phyloP scores from a whole-genome alignment of 2,888 invertebrate species.

The Chloromyia formosa region DNA sequence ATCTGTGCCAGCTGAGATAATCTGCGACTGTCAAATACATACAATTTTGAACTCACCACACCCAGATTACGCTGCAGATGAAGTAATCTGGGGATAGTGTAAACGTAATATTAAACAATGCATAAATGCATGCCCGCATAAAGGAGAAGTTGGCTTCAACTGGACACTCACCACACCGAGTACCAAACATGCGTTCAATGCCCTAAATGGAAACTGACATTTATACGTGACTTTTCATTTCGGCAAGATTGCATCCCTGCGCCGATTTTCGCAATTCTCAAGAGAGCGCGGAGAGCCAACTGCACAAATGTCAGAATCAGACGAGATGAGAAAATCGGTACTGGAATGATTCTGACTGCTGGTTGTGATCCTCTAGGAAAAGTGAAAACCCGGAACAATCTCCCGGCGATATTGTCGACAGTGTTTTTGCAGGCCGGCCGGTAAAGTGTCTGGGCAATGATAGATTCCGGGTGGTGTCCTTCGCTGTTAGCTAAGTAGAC shows the following conservation, averaged over 20 bases:
- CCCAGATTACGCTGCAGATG: too few relatives aligned
- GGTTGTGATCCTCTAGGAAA: conserved; percentile 13
- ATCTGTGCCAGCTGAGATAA: too few relatives aligned
- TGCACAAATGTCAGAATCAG: conserved; percentile 8
- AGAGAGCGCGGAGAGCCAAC: conserved; percentile 24
- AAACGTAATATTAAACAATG: too few relatives aligned
- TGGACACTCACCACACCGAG: too few relatives aligned
- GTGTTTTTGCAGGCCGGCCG: not conserved
- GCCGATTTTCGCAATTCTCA: not conserved
- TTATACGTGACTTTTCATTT: not conserved
- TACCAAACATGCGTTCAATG: conserved; percentile 33
- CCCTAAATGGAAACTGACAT: not conserved
- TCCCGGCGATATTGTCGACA: not conserved
- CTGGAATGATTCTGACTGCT: conserved; percentile 6
- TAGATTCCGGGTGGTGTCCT: not conserved
- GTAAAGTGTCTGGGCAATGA: not conserved
- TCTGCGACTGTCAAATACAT: too few relatives aligned
- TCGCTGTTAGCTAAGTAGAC: not conserved
- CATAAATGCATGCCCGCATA: too few relatives aligned
- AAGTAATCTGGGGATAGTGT: too few relatives aligned
- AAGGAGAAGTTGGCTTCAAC: too few relatives aligned
- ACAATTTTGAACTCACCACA: too few relatives aligned
- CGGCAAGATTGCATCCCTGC: not conserved
- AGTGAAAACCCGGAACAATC: conserved; percentile 34
- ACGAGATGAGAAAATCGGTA: conserved; percentile 23